phyloP scores from a whole-genome alignment of 2,888 invertebrate species.

The Patella depressa region DNA sequence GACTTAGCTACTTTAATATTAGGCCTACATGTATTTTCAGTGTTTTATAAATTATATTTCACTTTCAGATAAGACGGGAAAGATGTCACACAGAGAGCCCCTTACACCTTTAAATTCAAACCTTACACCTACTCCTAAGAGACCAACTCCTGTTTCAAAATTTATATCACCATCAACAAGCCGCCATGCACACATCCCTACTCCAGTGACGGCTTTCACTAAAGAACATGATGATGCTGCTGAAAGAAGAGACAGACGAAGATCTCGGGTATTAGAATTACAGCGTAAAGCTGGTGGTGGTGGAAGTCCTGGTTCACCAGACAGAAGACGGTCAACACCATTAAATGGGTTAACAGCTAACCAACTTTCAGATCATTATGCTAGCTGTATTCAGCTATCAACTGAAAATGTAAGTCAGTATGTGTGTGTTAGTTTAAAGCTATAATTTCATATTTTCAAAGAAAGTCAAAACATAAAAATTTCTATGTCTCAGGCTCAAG shows the following conservation, averaged over 20 bases:
- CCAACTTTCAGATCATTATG: slow-evolving; percentile 77
- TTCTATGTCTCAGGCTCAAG: too few species aligned
- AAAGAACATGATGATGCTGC: slow-evolving; percentile 66
- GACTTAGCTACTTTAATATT: too few species aligned
- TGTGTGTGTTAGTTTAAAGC: too few species aligned
- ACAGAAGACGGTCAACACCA: slow-evolving; percentile 71
- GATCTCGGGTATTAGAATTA: slow-evolving; percentile 63
- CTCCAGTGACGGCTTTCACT: slow-evolving; percentile 27
- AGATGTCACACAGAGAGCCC: slow-evolving; percentile 47
- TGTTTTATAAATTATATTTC: background rate
- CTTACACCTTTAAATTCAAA: slow-evolving; percentile 49
- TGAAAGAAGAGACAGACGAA: slow-evolving; percentile 63
- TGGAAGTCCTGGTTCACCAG: slow-evolving; percentile 62
- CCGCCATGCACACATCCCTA: slow-evolving; percentile 36
- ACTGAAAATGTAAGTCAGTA: slow-evolving; percentile 80
- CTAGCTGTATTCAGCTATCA: slow-evolving; percentile 83
- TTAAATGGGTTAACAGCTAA: slow-evolving; percentile 69
- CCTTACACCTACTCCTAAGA: slow-evolving; percentile 21
- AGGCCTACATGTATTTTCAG: background rate
- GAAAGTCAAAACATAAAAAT: too few species aligned
- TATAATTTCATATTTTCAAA: too few species aligned
- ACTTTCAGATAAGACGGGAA: background rate
- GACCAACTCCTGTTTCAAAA: slow-evolving; percentile 31
- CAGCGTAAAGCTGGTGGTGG: slow-evolving; percentile 53
- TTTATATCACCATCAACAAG: slow-evolving; percentile 55